Evolutionary conservation across 1,140 invertebrate genomes (phyloP).

Genomic region (Mizuhopecten yessoensis): DNA sequence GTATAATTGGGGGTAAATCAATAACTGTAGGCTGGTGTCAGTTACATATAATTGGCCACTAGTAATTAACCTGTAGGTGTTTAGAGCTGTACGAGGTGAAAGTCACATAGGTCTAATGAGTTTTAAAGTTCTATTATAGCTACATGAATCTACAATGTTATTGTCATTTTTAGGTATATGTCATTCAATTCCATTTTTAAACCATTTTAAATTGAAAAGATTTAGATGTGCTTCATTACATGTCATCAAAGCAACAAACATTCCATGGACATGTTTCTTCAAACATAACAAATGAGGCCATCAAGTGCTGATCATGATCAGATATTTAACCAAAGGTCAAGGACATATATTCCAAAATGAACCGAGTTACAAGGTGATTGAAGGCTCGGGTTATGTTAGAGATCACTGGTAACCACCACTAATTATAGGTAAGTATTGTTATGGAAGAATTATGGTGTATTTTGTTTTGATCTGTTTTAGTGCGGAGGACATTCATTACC

Average conservation of each 20-base stretch:
- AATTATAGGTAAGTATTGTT: not conserved
- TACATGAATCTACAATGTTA: not conserved
- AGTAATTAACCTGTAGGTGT: slow-evolving; percentile 9
- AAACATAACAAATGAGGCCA: too few relatives aligned
- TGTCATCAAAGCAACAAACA: not conserved
- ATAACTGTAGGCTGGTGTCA: not conserved
- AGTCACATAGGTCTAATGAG: not conserved
- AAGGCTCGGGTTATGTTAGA: too few relatives aligned
- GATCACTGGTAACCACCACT: too few relatives aligned
- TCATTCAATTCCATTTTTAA: too few relatives aligned
- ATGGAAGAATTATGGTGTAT: not conserved
- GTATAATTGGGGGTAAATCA: too few relatives aligned
- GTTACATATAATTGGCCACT: not conserved
- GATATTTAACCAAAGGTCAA: too few relatives aligned
- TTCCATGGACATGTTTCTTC: too few relatives aligned
- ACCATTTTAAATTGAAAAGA: not conserved
- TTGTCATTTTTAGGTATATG: not conserved
- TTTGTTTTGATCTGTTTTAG: not conserved
- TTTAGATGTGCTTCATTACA: not conserved
- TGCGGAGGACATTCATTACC: slow-evolving; percentile 17
- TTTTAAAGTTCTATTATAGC: not conserved
- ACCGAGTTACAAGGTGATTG: too few relatives aligned
- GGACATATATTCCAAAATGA: too few relatives aligned
- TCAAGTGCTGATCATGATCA: too few relatives aligned
- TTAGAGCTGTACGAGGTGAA: too few relatives aligned